Conservation (phyloP, 2,113 vertebrate species). For the Protobothrops mucrosquamatus region DNA sequence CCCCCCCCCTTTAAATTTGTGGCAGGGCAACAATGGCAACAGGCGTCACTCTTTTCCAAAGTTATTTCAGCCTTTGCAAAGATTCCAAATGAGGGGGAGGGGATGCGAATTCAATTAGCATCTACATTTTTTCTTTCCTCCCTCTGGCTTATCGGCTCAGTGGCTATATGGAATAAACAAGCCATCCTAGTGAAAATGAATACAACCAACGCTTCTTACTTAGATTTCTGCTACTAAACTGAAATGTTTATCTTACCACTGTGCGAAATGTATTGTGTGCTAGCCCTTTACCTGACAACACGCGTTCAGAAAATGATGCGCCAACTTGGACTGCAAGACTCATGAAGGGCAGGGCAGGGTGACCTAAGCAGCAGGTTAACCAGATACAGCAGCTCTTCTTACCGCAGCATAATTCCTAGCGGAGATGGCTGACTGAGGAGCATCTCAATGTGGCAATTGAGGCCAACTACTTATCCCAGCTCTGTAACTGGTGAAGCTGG, state of each 20-base stretch:
- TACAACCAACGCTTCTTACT: neutral
- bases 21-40: neutral
- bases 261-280: neutral
- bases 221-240: neutral
- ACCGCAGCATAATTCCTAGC: neutral
- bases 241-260: neutral
- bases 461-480: neutral
- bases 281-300: neutral
- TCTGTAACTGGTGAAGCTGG: neutral
- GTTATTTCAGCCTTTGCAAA: neutral
- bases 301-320: neutral
- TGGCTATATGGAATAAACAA: neutral
- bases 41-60: neutral
- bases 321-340: neutral
- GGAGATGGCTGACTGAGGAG: neutral
- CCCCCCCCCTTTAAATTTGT: neutral
- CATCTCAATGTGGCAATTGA: neutral
- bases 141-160: neutral
- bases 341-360: neutral
- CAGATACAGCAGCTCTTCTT: too few relatives aligned
- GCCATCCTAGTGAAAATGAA: neutral
- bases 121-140: neutral
- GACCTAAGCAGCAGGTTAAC: neutral
- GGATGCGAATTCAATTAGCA: too few relatives aligned
- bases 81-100: neutral